Evolutionary conservation across 1,140 invertebrate genomes (phyloP), one percentile per base, ranked within the genome.

Genomic region (Drosophila punjabiensis): DNA sequence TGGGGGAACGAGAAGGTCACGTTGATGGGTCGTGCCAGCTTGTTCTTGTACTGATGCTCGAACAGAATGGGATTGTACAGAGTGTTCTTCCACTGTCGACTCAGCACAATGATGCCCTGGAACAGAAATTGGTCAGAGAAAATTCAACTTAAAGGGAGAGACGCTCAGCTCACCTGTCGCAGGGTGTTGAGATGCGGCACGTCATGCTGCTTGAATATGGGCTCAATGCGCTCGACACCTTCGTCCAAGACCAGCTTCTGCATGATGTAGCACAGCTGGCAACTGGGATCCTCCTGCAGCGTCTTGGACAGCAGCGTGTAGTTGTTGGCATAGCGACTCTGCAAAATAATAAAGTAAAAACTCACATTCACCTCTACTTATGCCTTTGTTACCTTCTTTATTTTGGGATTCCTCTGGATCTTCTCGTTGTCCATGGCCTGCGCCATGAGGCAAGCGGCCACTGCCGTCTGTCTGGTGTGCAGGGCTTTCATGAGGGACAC

Each of bases 1-100:
- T 97, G 95, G 0, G 97, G 97, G 53, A 98, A 94, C 14, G 97
- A 96, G 93, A 98, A 98, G 20, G 97, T 97, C 13, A 98, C 97
- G 92, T 98, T 98, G 61, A 98, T 94, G 16, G 97, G 96, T 83
- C 97, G 96, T 73, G 96, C 94, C 41, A 97, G 94, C 91, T 97
- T 96, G 58, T 95, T 96, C 94, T 98, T 98, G 86, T 97, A 97
- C 92, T 97, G 98, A 91, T 98, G 97, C 83, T 99, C 97, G 58
- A 98, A 94, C 39, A 99, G 94, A 53, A 98, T 94, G 1, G 98
- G 98, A 79, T 98, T 99, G 91, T 99, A 99, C 4, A 99, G 94
- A 5, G 98, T 97, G 93, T 98, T 99, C 93, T 99, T 99, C 98
- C 98, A 99, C 92, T 99, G 98, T 4, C 98, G 95, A 84, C 97